phyloP scores from a whole-genome alignment of 2,888 invertebrate species.

The Boloria selene region DNA sequence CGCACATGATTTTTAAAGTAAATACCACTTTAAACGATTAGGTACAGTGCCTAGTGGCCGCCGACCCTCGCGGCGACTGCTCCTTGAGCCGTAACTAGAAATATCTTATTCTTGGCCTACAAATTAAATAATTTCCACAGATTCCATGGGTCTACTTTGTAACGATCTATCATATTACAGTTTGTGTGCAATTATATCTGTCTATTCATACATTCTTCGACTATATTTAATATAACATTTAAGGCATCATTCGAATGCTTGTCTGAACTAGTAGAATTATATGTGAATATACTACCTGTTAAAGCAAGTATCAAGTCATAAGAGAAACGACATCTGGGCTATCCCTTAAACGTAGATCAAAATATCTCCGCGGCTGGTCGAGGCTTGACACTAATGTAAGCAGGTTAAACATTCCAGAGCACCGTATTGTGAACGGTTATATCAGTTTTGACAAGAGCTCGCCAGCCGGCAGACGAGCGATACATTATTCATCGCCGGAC shows the following conservation, averaged over 20 bases:
- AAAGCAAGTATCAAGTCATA: too few species aligned
- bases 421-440: not conserved
- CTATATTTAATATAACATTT: too few species aligned
- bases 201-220: too few species aligned
- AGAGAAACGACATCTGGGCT: too few species aligned
- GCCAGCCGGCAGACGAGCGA: slow-evolving; percentile 13
- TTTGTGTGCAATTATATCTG: too few species aligned
- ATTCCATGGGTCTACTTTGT: slow-evolving; percentile 4
- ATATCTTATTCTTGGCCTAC: slow-evolving; percentile 1
- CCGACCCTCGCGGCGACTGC: not conserved
- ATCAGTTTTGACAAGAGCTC: not conserved
- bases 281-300: too few species aligned
- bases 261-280: too few species aligned
- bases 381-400: slow-evolving; percentile 4
- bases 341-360: too few species aligned
- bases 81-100: slow-evolving; percentile 4
- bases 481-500: slow-evolving; percentile 27
- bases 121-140: not conserved
- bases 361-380: too few species aligned
- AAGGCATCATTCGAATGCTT: too few species aligned
- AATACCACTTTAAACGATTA: not conserved
- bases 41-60: not conserved
- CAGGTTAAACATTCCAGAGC: not conserved
- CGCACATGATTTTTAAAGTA: slow-evolving; percentile 19
- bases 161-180: too few species aligned